phyloP scores from a whole-genome alignment of 2,888 invertebrate genomes.

The Epiblema foenella region DNA sequence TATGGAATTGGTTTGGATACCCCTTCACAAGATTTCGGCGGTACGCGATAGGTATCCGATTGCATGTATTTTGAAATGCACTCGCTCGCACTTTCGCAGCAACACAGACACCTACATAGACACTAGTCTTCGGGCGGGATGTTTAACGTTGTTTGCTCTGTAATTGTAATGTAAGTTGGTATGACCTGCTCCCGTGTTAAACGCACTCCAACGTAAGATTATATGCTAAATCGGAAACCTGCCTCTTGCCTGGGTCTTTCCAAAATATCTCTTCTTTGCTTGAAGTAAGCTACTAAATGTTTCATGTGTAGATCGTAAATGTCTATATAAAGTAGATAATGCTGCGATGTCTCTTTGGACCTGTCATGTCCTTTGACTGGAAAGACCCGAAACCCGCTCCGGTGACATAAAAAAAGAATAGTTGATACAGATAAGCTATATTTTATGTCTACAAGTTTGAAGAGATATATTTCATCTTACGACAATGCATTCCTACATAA shows the following conservation, averaged over 20 bases:
- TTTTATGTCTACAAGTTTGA: slow-evolving; percentile 26
- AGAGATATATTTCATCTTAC: slow-evolving; percentile 10
- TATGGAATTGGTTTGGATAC: slow-evolving; percentile 9
- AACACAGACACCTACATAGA: background rate
- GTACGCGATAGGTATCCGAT: slow-evolving; percentile 14
- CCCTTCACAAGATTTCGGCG: slow-evolving; percentile 22
- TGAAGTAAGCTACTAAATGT: slow-evolving; percentile 38
- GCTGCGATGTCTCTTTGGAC: slow-evolving; percentile 25
- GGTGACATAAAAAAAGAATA: slow-evolving; percentile 20
- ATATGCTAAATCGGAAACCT: slow-evolving; percentile 9
- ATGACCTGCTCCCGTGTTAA: too few relatives aligned
- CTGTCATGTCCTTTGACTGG: slow-evolving; percentile 8
- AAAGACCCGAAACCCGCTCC: slow-evolving; percentile 29
- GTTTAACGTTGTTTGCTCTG: background rate
- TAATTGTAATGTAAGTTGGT: too few relatives aligned
- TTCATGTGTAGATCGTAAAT: slow-evolving; percentile 32
- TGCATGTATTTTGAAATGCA: background rate
- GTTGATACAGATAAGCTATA: slow-evolving; percentile 4
- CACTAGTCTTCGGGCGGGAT: background rate
- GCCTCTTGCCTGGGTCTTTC: slow-evolving; percentile 34
- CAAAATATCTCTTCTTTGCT: slow-evolving; percentile 14
- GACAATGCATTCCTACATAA: slow-evolving; percentile 23
- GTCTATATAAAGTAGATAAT: slow-evolving; percentile 36
- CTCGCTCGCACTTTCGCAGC: slow-evolving; percentile 2
- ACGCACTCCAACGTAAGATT: background rate